Evolutionary conservation across 2,797 vertebrate genomes (phyloP).

Genomic region (Pelobates cultripes): DNA sequence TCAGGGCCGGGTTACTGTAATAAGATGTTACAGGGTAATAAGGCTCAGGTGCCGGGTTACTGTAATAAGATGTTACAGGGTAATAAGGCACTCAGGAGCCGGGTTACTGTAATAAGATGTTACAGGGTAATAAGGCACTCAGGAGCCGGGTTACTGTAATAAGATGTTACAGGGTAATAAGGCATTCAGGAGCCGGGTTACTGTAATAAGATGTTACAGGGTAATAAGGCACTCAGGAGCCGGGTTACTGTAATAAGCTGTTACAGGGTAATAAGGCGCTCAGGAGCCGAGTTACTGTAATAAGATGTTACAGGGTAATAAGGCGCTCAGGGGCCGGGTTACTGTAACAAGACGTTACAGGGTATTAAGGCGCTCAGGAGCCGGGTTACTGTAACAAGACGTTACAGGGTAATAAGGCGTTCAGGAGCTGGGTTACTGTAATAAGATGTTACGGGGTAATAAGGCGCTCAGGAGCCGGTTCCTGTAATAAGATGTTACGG

Average conservation of each 20-base stretch:
- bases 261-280: constrained; percentile 16
- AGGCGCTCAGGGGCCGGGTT: neutral
- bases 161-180: too few relatives aligned
- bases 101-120: too few relatives aligned
- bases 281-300: constrained; percentile 17
- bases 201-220: constrained; percentile 8
- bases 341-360: neutral
- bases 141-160: too few relatives aligned
- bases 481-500: neutral
- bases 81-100: too few relatives aligned
- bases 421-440: neutral
- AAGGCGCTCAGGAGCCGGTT: neutral
- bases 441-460: neutral
- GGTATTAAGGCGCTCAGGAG: constrained; percentile 5
- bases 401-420: constrained; percentile 5
- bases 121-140: too few relatives aligned
- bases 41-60: too few relatives aligned
- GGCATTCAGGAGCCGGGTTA: too few relatives aligned
- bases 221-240: neutral
- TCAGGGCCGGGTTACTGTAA: too few relatives aligned
- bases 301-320: constrained; percentile 17
- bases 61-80: too few relatives aligned
- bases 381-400: constrained; percentile 22
- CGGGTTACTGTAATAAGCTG: constrained; percentile 9
- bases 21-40: too few relatives aligned